phyloP scores from a whole-genome alignment of 92 coral and sea anemone species.

The Porites rus region DNA sequence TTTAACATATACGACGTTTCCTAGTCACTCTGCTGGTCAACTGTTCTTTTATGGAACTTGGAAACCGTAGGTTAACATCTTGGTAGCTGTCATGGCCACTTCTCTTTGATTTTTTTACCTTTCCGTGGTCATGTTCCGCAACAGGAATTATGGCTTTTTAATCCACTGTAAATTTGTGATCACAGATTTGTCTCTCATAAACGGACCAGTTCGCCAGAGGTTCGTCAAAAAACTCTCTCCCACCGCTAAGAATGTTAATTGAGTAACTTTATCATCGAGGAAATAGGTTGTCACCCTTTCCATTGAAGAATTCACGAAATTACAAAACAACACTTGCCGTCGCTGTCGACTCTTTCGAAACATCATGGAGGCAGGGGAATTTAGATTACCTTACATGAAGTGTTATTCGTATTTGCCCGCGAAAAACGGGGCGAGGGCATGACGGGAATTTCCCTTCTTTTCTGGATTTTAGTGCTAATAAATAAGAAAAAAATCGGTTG shows the following conservation, averaged over 20 bases:
- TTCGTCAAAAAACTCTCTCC: background rate
- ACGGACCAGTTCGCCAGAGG: background rate
- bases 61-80: too few species aligned
- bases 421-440: background rate
- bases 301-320: background rate
- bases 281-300: background rate
- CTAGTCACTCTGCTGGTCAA: too few species aligned
- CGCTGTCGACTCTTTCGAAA: background rate
- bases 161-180: too few species aligned
- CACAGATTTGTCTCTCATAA: too few species aligned
- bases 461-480: too few species aligned
- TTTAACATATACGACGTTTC: too few species aligned
- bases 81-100: too few species aligned
- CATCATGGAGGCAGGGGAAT: background rate
- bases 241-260: background rate
- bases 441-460: background rate
- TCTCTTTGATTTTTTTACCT: too few species aligned
- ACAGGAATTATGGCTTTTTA: too few species aligned
- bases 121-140: too few species aligned
- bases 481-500: too few species aligned
- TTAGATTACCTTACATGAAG: background rate
- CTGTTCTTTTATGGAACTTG: too few species aligned
- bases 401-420: background rate
- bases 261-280: background rate
- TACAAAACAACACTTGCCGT: background rate